A percentile compares a stretch with the other conserved stretches of the same genome.
Evolutionary conservation across 2,888 invertebrate genomes (phyloP).

Genomic region (Patella caerulea): DNA sequence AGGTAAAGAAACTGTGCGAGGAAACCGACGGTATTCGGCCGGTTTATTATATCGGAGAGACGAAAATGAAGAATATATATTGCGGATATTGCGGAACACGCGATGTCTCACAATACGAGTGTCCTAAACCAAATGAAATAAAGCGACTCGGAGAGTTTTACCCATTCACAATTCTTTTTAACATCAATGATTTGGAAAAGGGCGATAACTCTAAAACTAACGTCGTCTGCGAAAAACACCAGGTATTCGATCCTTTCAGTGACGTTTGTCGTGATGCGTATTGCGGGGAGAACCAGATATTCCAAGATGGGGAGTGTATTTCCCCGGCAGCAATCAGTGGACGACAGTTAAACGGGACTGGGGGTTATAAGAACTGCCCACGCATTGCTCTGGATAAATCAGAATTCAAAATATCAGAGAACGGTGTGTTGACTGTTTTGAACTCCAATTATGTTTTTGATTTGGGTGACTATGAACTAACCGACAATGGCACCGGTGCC

Average conservation of each 20-base stretch:
- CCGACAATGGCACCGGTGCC: conserved; percentile 23
- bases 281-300: conserved; percentile 22
- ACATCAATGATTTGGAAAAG: conserved; percentile 24
- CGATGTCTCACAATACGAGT: not conserved
- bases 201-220: not conserved
- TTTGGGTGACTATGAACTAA: conserved; percentile 24
- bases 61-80: not conserved
- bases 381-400: conserved; percentile 23
- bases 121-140: not conserved
- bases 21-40: not conserved
- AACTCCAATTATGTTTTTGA: conserved; percentile 22
- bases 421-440: conserved; percentile 26
- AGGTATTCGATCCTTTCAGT: conserved; percentile 42
- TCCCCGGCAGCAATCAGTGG: not conserved
- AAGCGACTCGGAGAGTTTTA: conserved; percentile 17
- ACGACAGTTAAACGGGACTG: not conserved
- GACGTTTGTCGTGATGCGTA: conserved; percentile 35
- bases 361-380: conserved; percentile 20
- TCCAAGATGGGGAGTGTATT: conserved; percentile 28
- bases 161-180: conserved; percentile 34
- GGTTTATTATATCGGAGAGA: conserved; percentile 4
- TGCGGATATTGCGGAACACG: not conserved
- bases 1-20: not conserved
- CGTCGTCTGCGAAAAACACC: conserved; percentile 29
- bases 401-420: conserved; percentile 26